Evolutionary conservation across 2,888 invertebrate species (phyloP).

Genomic region (Tillus elongatus): DNA sequence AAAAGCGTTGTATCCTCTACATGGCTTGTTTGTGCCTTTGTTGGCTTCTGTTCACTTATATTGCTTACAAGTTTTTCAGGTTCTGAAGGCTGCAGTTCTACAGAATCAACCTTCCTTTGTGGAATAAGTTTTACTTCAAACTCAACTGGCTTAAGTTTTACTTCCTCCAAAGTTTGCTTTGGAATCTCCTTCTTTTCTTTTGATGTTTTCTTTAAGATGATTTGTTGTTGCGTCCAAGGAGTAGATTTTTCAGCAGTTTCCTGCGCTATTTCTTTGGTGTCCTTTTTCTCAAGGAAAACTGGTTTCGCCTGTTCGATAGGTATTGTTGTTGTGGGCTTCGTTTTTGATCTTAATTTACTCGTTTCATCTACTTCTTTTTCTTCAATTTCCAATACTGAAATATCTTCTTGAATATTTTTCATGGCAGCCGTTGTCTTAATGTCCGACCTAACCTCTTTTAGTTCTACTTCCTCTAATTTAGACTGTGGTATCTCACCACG

Average conservation of each 20-base stretch:
- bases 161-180: slow-evolving; percentile 43
- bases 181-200: slow-evolving; percentile 45
- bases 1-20: slow-evolving; percentile 1
- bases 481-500: slow-evolving; percentile 39
- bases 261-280: no score
- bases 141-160: slow-evolving; percentile 43
- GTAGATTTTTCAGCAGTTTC: slow-evolving; percentile 23
- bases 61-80: slow-evolving; percentile 16
- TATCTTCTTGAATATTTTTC: background rate
- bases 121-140: background rate
- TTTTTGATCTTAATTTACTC: background rate
- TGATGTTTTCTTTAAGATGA: slow-evolving; percentile 42
- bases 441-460: slow-evolving; percentile 49
- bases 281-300: background rate
- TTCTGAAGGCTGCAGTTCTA: background rate
- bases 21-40: background rate
- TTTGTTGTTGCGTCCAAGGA: slow-evolving; percentile 58
- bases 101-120: background rate
- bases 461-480: slow-evolving; percentile 42
- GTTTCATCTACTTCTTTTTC: background rate
- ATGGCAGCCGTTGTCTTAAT: no score
- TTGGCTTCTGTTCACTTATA: slow-evolving; percentile 22
- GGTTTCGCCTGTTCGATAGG: background rate
- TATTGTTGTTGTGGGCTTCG: background rate
- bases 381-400: background rate